Evolutionary conservation across 1,140 invertebrate species (phyloP).

Genomic region (Aphaenogaster rudis): DNA sequence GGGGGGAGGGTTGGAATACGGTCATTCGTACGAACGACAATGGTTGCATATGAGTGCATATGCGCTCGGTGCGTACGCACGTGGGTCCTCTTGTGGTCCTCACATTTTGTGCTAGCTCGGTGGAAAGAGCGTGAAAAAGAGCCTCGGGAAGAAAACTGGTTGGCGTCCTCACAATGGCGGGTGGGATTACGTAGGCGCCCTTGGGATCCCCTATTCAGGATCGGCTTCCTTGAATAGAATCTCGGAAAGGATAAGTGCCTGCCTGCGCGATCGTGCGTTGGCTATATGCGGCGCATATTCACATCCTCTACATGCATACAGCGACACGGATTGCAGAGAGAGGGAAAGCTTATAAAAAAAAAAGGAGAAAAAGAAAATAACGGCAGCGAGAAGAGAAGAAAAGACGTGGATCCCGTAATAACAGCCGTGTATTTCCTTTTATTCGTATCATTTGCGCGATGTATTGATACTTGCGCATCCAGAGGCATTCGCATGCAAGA

Average conservation of each 20-base stretch:
- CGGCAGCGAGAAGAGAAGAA: too few relatives aligned
- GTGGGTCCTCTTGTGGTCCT: neutral
- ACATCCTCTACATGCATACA: neutral
- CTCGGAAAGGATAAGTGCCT: constrained; percentile 72
- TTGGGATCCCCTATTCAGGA: constrained; percentile 80
- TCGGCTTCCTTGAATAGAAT: constrained; percentile 77
- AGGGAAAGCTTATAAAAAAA: constrained; percentile 34
- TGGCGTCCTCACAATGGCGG: constrained; percentile 77
- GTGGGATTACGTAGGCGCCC: constrained; percentile 83
- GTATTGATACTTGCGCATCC: constrained; percentile 5
- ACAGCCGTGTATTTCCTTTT: neutral
- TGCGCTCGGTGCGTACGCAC: neutral
- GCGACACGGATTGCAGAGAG: constrained; percentile 31
- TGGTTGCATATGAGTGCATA: neutral
- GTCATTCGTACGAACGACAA: constrained; percentile 14
- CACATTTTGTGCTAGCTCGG: constrained; percentile 29
- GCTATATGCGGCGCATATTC: constrained; percentile 34
- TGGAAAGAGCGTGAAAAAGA: constrained; percentile 79
- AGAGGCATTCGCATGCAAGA: constrained; percentile 22
- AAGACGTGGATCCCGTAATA: constrained; percentile 34
- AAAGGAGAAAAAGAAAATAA: neutral
- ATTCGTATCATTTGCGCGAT: neutral
- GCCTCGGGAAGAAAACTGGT: constrained; percentile 76
- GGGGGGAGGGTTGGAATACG: neutral
- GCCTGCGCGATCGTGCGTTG: constrained; percentile 25